These are phyloP conservation scores for Pentamera pediparva DNA, from an alignment of 53 echinoderm and acorn worm genomes.

Conservation along the genomic window DNA sequence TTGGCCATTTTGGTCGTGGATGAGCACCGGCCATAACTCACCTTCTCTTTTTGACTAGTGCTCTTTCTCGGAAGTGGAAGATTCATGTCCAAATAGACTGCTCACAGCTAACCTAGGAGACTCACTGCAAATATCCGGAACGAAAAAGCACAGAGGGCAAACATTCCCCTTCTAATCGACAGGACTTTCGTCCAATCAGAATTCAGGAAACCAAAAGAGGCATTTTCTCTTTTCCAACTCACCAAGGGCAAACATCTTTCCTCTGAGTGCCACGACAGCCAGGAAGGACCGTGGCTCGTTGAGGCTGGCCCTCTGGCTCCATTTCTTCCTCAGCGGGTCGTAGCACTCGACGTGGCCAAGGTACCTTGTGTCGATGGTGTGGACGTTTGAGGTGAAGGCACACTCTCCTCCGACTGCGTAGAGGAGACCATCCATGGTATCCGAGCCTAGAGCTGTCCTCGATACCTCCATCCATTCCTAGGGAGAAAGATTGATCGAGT, in stretches of 20 bases:
- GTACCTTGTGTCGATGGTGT: conserved; percentile 89
- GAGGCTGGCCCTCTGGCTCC: conserved; percentile 65
- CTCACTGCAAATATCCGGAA: too few species aligned
- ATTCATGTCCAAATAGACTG: too few species aligned
- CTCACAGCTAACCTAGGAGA: too few species aligned
- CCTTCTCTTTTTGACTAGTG: too few species aligned
- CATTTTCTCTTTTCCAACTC: too few species aligned
- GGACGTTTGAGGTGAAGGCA: conserved; percentile 69
- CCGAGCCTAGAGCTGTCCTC: conserved; percentile 89
- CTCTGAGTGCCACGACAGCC: conserved; percentile 68
- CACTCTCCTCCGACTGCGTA: conserved; percentile 94
- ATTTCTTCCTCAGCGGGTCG: conserved; percentile 79
- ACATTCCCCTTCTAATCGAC: too few species aligned
- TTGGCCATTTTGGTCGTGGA: too few species aligned
- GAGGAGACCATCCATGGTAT: conserved; percentile 77
- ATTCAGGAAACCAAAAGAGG: too few species aligned
- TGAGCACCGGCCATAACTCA: too few species aligned
- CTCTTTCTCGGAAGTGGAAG: too few species aligned
- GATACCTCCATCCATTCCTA: conserved; percentile 96
- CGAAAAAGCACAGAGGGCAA: too few species aligned
- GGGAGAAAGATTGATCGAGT: neutral
- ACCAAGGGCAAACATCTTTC: conserved; percentile 81
- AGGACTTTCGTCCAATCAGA: too few species aligned
- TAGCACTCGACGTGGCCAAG: conserved; percentile 90
- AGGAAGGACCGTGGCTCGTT: conserved; percentile 82